A percentile compares a stretch with the other conserved stretches of the same genome.
Conservation (phyloP, 2,888 invertebrate genomes). For the Acrobasis consociella region DNA sequence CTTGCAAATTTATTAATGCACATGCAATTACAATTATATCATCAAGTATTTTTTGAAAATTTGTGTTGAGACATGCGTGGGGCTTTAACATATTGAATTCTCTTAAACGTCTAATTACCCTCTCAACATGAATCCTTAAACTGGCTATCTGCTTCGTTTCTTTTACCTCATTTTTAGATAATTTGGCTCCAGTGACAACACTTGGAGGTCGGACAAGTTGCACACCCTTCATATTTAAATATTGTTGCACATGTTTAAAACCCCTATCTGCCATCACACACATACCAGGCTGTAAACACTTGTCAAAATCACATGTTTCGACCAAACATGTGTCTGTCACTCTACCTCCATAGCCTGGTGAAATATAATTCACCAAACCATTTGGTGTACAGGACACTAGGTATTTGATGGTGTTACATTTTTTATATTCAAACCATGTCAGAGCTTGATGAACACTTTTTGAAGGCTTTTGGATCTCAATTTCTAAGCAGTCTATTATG, state of each 20-base stretch:
- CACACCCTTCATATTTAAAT: conserved; percentile 24
- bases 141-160: conserved; percentile 36
- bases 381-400: too few relatives aligned
- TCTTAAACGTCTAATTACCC: conserved; percentile 32
- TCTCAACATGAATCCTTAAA: conserved; percentile 32
- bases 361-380: too few relatives aligned
- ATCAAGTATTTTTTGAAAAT: conserved; percentile 27
- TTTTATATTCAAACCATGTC: too few relatives aligned
- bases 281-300: too few relatives aligned
- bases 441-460: too few relatives aligned
- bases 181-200: conserved; percentile 29
- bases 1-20: conserved; percentile 23
- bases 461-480: too few relatives aligned
- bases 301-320: too few relatives aligned
- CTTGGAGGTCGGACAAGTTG: conserved; percentile 31
- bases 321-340: too few relatives aligned
- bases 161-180: conserved; percentile 30
- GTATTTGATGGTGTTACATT: too few relatives aligned
- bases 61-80: conserved; percentile 31
- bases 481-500: too few relatives aligned
- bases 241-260: conserved; percentile 35
- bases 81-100: conserved; percentile 36
- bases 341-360: too few relatives aligned
- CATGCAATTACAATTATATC: conserved; percentile 29
- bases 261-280: conserved; percentile 38